Percentiles rank a stretch among this genome's conserved stretches.
Conservation (phyloP, 2,797 vertebrate genomes). For the Thamnophis elegans region DNA sequence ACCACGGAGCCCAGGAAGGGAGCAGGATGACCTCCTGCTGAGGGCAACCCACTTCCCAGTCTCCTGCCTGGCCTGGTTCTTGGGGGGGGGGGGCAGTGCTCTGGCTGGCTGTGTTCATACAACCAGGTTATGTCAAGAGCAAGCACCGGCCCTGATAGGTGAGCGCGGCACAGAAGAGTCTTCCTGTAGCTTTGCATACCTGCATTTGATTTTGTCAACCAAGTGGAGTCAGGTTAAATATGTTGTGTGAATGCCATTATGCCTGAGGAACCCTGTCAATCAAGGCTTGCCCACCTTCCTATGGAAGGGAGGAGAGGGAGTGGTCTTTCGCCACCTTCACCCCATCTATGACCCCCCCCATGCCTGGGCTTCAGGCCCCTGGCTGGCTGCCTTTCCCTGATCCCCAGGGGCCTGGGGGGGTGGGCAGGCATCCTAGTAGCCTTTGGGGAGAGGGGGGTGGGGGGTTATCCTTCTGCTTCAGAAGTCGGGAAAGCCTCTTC, state of each 20-base stretch:
- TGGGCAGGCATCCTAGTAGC: neutral
- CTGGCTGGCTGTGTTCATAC: neutral
- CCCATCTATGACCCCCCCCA: neutral
- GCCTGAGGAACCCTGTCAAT: neutral
- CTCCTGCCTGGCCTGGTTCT: neutral
- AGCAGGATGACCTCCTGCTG: neutral
- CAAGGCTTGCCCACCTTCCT: neutral
- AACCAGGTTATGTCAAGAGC: neutral
- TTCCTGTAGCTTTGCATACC: neutral
- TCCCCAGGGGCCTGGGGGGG: neutral
- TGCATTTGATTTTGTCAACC: neutral
- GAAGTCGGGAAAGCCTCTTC: neutral
- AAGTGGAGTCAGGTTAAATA: neutral
- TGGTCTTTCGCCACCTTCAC: neutral
- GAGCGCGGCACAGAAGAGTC: neutral
- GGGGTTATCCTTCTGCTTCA: neutral
- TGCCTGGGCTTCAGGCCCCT: neutral
- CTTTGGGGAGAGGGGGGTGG: neutral
- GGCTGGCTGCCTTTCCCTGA: neutral
- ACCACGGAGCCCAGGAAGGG: neutral
- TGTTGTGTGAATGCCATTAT: neutral
- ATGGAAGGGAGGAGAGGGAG: neutral
- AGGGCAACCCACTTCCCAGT: neutral
- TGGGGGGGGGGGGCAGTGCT: neutral
- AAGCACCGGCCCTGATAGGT: neutral